Conservation (phyloP, 2,797 vertebrate genomes). For the Characodon lateralis region DNA sequence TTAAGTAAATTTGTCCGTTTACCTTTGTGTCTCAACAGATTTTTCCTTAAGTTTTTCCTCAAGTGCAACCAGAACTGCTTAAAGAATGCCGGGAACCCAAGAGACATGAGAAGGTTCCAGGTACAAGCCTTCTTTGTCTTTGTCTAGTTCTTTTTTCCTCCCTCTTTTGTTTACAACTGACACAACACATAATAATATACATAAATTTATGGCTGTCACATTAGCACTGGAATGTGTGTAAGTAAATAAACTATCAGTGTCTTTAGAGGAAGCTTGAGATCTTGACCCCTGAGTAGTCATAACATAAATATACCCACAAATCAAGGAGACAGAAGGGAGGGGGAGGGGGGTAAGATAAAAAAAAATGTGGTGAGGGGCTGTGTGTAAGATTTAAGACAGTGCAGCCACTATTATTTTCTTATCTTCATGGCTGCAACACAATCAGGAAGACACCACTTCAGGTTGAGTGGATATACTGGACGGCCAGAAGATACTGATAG, state of each 20-base stretch:
- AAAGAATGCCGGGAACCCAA: conserved; percentile 98
- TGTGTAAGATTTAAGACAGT: conserved; percentile 48
- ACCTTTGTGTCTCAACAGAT: conserved; percentile 81
- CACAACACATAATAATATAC: conserved; percentile 11
- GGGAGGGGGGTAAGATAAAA: background rate
- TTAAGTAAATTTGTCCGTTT: conserved; percentile 12
- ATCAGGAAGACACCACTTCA: conserved; percentile 76
- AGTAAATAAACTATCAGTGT: conserved; percentile 64
- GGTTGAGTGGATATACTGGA: conserved; percentile 59
- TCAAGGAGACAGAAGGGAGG: conserved; percentile 1
- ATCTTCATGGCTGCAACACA: conserved; percentile 61
- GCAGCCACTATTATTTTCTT: conserved; percentile 72
- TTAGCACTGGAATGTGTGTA: conserved; percentile 35
- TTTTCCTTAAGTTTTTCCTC: conserved; percentile 99
- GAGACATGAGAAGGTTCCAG: conserved; percentile 99
- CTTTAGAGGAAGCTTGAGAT: conserved; percentile 67
- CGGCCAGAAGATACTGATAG: conserved; percentile 60
- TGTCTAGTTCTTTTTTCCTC: conserved; percentile 9
- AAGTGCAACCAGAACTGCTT: conserved; percentile 99
- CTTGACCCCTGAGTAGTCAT: conserved; percentile 46
- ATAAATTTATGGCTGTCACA: conserved; percentile 17
- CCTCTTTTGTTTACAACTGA: conserved; percentile 10
- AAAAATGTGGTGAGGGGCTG: conserved; percentile 8
- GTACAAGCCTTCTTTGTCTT: conserved; percentile 69
- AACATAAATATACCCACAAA: conserved; percentile 50